Evolutionary conservation across 2,113 vertebrate genomes (phyloP).

Genomic region (Melozone crissalis): DNA sequence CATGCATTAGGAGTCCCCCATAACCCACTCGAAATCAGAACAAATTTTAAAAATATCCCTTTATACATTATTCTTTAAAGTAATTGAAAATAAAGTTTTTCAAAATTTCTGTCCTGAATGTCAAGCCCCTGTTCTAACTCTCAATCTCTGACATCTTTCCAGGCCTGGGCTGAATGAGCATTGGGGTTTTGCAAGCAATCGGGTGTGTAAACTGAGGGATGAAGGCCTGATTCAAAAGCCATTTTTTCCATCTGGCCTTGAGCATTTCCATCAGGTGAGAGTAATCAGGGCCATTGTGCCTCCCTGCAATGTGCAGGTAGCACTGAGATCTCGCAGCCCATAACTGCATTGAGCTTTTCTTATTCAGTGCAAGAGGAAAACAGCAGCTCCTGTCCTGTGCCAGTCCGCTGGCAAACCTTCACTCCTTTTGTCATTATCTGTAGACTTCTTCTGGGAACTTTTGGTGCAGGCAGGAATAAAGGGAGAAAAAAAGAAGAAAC

Average conservation of each 20-base stretch:
- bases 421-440: background rate
- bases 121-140: background rate
- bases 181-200: background rate
- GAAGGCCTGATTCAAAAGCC: background rate
- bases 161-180: background rate
- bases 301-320: background rate
- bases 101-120: background rate
- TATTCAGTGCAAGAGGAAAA: too few species aligned
- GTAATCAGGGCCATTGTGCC: background rate
- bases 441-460: background rate
- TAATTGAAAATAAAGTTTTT: background rate
- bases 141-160: background rate
- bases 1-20: background rate
- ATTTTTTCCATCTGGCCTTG: background rate
- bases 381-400: background rate
- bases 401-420: background rate
- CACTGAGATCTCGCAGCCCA: background rate
- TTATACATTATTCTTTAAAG: background rate
- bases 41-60: background rate
- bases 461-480: background rate
- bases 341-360: background rate
- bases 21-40: background rate
- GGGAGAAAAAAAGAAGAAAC: background rate
- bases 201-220: background rate
- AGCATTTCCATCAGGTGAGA: background rate